Base-by-base conservation (phyloP, 1,140 invertebrate species). In the Drosophila dunni region DNA sequence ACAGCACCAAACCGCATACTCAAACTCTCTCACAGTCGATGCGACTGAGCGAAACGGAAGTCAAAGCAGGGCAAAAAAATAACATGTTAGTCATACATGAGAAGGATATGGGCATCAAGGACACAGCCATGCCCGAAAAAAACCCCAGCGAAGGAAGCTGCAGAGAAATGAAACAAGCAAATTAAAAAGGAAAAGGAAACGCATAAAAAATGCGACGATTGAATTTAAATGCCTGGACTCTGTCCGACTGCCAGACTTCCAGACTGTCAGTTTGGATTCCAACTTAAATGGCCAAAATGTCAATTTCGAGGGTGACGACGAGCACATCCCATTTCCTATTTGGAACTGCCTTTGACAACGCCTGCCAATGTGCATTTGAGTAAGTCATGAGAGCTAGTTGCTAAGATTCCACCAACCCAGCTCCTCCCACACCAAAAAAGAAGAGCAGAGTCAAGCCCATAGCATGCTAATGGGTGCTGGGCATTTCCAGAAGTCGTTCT, bases 131-230 rank as follows among this genome's bases (percentile, higher is more conserved):
- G 5, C 17, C 33, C 11, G 36, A 56, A 38, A 46, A 44, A 48
- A n/a, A n/a, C 24, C 24, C 24, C 24, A 38, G 8, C 15, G 4
- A 10, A 17, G 7, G 44, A 24, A n/a, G 58, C 11, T 1, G n/a
- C n/a, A 46, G 54, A 56, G 46, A 51, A 71, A 64, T 78, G 64
- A 54, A 72, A 69, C 61, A 77, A 81, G 84, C 71, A 89, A 89
- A 89, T 80, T 88, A 89, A 88, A 89, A 75, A 71, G 81, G 78
- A 89, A 84, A 75, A 84, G 84, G 80, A 88, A 86, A 88, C 79
- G 73, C 79, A 86, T 86, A 83, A 84, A 83, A 80, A 88, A 84
- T 78, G 77, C 74, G 74, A 75, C 84, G 80, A 88, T 88, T 89
- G 84, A 88, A 88, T 88, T 88, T 88, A 88, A 88, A 88, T 89